Evolutionary conservation across 2,888 invertebrate genomes (phyloP), one percentile per base, ranked within the genome.

Genomic region (Seira musarum): DNA sequence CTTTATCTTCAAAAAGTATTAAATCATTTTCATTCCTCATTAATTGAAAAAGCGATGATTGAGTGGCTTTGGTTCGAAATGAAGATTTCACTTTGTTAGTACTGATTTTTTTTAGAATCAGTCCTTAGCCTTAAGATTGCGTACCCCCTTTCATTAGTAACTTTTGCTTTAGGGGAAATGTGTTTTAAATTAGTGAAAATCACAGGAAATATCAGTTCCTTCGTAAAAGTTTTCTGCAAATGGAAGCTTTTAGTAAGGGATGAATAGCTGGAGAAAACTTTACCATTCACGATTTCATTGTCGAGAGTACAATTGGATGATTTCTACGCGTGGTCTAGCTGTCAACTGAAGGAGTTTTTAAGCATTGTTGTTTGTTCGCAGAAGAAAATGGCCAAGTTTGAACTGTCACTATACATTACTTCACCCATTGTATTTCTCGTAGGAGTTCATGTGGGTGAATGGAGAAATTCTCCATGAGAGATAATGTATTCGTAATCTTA

Each of bases 1-100:
- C n/a, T n/a, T n/a, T n/a, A n/a, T n/a, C n/a, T n/a, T n/a, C n/a
- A n/a, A n/a, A n/a, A n/a, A n/a, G n/a, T n/a, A n/a, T n/a, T n/a
- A 71, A 67, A 71, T 78, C 78, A 78, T 78, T 78, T 72, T 78
- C 72, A 78, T 78, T 72, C 72, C 78, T 78, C 78, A 78, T 78
- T 78, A 78, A 72, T 40, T 46, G 25, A 66, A 67, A 66, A 63
- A 72, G 10, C 64, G 67, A 40, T 65, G 72, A 78, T 63, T 72
- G 78, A 78, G 67, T 67, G 60, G 60, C 70, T 70, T 68, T 30
- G 17, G 21, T 64, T 10, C 19, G 64, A 19, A 64, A 22, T n/a
- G n/a, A 22, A 22, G 24, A 6, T 10, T 64, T 5, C 22, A 57
- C 57, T 35, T n/a, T 72, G 53, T 64, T 63, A 21, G 67, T 21